Evolutionary conservation across 2,888 invertebrate species (phyloP), one percentile per base, ranked within the genome.

Genomic region (Vandiemenella viatica): DNA sequence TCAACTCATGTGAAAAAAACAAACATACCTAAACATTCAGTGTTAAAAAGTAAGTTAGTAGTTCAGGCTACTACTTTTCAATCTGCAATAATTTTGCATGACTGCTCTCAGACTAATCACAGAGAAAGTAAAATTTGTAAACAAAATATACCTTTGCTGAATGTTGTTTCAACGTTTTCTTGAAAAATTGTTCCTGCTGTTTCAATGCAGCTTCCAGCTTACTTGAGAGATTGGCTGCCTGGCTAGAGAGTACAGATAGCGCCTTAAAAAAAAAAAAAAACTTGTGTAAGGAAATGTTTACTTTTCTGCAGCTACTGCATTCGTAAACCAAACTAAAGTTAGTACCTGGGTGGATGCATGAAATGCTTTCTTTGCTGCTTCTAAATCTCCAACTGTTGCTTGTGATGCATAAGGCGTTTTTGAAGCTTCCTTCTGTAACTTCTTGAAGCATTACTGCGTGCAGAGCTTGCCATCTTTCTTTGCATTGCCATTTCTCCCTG

Each of bases 401-500:
- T 76, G 63, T 75, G 75, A 55, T 81, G 79, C 65, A 82, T 71
- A 50, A 84, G 69, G 58, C 83, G 76, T 65, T 83, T 83, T 63
- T 82, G 81, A 55, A 81, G 68, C 61, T 80, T 81, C 58, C 79
- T 76, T 10, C 77, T 72, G 59, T 76, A 77, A 60, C 71, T 68
- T 56, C 73, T 71, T 1, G 72, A 67, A n/a, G 64, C 63, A 4
- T 62, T 61, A 49, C 50, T 50, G 18, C 51, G 49, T 20, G 16
- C 45, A 13, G 50, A 37, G 2, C 50, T 44, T 19, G 50, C 61
- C 32, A 65, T 62, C 56, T 65, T 53, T 61, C 56, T 70, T 65
- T 63, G 76, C 73, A 65, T 76, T 63, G 60, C 76, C 61, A 70
- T 71, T 64, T 83, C 83, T 50, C 88, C 89, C 56, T 87, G 85